Percentiles rank a stretch among this genome's conserved stretches.
Conservation (phyloP, 2,113 vertebrate species). For the Mobula birostris region DNA sequence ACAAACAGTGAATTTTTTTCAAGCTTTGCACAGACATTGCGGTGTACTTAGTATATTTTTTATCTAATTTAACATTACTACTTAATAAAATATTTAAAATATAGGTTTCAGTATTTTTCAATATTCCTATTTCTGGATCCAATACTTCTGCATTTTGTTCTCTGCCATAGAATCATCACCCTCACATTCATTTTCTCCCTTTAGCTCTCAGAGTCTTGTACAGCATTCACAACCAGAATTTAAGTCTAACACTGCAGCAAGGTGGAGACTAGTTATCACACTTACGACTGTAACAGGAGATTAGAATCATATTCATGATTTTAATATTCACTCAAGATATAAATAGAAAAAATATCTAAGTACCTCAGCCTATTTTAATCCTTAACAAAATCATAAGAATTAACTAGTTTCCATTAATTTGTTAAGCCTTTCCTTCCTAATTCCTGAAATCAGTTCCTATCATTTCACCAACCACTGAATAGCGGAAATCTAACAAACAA, state of each 20-base stretch:
- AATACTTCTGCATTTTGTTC: background rate
- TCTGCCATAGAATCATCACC: background rate
- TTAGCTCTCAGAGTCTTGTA: background rate
- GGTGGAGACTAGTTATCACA: background rate
- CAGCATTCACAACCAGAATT: constrained; percentile 4
- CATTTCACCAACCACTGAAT: background rate
- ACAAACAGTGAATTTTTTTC: background rate
- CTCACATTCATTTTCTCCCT: background rate
- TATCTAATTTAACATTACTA: background rate
- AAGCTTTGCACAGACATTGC: background rate
- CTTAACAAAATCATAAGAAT: background rate
- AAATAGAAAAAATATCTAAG: background rate
- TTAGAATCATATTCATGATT: background rate
- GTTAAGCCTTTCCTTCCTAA: background rate
- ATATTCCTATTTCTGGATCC: background rate
- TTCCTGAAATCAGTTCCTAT: background rate
- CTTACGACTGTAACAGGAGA: background rate
- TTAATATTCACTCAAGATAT: background rate
- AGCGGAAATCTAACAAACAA: background rate
- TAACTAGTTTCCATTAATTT: background rate
- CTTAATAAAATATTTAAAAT: background rate
- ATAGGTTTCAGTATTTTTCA: background rate
- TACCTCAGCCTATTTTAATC: background rate
- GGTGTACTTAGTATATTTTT: background rate
- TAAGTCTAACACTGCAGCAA: background rate